Conservation (phyloP, 2,113 vertebrate genomes). For the Indicator indicator region DNA sequence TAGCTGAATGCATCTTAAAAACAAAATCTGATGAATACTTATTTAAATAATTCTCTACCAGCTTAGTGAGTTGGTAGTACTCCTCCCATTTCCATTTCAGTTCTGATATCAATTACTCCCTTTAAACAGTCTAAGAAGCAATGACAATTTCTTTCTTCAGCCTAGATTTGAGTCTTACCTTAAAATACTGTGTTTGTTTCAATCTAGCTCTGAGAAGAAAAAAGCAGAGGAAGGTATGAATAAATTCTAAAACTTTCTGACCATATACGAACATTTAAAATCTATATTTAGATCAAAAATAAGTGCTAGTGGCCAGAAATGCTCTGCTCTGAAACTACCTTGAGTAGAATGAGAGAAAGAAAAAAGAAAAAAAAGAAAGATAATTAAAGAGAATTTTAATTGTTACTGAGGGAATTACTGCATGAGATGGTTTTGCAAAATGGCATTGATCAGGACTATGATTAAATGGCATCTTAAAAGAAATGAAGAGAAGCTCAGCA, state of each 20-base stretch:
- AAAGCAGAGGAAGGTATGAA: neutral
- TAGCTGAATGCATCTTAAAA: neutral
- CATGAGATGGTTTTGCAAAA: neutral
- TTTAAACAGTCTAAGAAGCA: neutral
- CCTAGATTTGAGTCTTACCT: neutral
- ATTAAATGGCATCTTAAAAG: constrained; percentile 51
- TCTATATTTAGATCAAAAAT: neutral
- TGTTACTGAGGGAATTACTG: neutral
- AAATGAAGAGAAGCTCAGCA: constrained; percentile 22
- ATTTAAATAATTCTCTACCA: neutral
- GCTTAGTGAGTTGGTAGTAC: neutral
- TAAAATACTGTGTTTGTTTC: neutral
- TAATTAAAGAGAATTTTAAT: neutral
- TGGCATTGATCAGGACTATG: neutral
- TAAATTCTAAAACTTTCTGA: neutral
- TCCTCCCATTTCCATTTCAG: neutral
- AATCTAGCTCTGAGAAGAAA: neutral
- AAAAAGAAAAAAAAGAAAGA: neutral
- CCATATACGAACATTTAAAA: neutral
- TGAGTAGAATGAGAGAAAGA: neutral
- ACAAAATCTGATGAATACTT: neutral
- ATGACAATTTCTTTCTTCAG: neutral
- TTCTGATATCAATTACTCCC: neutral
- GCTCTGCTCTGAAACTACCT: neutral
- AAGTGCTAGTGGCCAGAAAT: neutral